Evolutionary conservation across 2,888 invertebrate genomes (phyloP).

Genomic region (Cabera pusaria): DNA sequence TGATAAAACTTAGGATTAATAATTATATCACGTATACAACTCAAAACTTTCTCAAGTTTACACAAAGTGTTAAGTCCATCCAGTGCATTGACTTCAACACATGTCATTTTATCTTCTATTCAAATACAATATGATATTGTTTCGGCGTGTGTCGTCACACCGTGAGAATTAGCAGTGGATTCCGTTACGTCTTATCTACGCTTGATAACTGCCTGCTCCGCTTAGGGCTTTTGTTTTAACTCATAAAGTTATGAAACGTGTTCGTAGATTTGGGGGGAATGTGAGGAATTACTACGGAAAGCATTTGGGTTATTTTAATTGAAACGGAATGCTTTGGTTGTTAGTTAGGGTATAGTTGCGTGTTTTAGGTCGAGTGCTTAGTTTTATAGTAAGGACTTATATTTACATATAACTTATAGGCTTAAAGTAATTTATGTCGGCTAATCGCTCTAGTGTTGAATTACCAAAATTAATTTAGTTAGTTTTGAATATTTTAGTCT

Average conservation of each 20-base stretch:
- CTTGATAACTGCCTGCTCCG: constrained; percentile 30
- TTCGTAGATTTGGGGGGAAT: constrained; percentile 16
- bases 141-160: constrained; percentile 25
- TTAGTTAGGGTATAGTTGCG: too few species aligned
- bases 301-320: constrained; percentile 11
- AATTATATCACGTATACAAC: too few species aligned
- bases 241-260: constrained; percentile 26
- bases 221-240: constrained; percentile 33
- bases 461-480: too few species aligned
- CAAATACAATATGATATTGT: constrained; percentile 33
- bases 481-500: too few species aligned
- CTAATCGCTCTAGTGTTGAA: too few species aligned
- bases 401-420: too few species aligned
- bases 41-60: too few species aligned
- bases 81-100: constrained; percentile 26
- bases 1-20: too few species aligned
- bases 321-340: constrained; percentile 7
- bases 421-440: too few species aligned
- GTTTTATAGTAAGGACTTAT: too few species aligned
- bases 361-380: too few species aligned
- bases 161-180: constrained; percentile 27
- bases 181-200: constrained; percentile 31
- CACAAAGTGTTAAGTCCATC: neutral
- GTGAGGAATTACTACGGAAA: constrained; percentile 6
- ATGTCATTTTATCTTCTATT: constrained; percentile 29